phyloP scores from a whole-genome alignment of 2,797 vertebrate species.

The Crax fasciolata region DNA sequence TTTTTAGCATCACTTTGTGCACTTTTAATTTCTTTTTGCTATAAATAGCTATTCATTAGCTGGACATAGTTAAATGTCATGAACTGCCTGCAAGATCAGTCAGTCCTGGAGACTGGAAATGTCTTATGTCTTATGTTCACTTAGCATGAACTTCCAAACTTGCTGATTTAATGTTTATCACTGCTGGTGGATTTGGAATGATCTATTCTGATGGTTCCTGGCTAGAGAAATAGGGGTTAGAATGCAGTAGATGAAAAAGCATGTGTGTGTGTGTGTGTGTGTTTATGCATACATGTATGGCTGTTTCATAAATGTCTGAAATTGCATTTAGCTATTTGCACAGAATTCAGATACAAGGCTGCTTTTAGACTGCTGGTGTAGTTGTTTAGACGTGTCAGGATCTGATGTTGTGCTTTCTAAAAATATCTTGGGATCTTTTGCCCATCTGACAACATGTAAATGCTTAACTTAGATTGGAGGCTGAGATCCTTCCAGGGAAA shows the following conservation, averaged over 20 bases:
- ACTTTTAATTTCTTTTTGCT: background rate
- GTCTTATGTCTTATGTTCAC: background rate
- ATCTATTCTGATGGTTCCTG: background rate
- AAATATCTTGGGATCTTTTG: conserved; percentile 16
- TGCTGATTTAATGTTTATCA: background rate
- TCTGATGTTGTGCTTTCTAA: background rate
- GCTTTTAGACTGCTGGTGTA: background rate
- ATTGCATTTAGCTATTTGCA: background rate
- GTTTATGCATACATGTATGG: background rate
- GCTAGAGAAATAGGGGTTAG: background rate
- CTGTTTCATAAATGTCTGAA: background rate
- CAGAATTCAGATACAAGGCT: background rate
- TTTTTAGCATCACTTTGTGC: background rate
- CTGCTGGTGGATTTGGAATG: background rate
- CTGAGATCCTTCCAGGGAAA: background rate
- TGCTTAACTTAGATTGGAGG: background rate
- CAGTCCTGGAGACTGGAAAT: background rate
- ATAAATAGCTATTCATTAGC: background rate
- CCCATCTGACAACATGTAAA: background rate
- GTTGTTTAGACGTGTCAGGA: background rate
- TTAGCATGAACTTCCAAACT: background rate
- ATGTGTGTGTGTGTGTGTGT: background rate
- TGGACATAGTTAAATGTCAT: background rate
- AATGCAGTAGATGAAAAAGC: background rate
- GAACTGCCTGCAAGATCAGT: background rate